Base-by-base conservation (phyloP, 2,888 invertebrate species). In the Lydus trimaculatus region DNA sequence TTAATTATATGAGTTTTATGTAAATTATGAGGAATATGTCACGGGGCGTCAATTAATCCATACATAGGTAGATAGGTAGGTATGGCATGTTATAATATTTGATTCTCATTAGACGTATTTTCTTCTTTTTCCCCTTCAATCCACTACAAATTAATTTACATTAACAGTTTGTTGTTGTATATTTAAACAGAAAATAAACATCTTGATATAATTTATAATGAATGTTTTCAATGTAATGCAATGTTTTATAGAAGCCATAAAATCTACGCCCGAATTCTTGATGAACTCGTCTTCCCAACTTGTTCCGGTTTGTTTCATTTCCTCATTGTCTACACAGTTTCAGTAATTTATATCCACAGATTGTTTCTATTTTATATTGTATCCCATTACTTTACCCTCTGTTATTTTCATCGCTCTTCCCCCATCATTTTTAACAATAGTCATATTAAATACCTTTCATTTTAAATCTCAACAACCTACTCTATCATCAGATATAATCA, bases 301-400 rank as follows among this genome's bases (percentile, higher is more conserved):
- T 43, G 39, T 43, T 43, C 17, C 39, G 39, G 39, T 17, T 43
- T 43, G 39, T 43, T 43, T 43, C 39, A 43, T 43, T 43, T 43
- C 39, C 39, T 43, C 39, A 43, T 43, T 43, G 39, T 43, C 39
- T 43, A 43, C 39, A 43, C 39, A 43, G 39, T 43, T 43, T 17
- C 39, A 36, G 39, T 43, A 43, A 43, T 43, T 43, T 43, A 43
- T 43, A 43, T 43, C 39, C 39, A 43, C 39, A 43, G 39, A 43
- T 43, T 43, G 39, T 17, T 43, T 43, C 39, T 43, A 43, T 43
- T 43, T 43, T 17, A 43, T 43, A 43, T 43, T 43, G 39, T 36
- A 36, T 36, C 36, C 36, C 13, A 36, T 36, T 36, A 36, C 36
- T 43, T 43, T 43, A n/a, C n/a, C 39, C 39, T 43, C 17, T 43